Evolutionary conservation across 2,888 invertebrate species (phyloP).

Genomic region (Hyposoter dolosus): DNA sequence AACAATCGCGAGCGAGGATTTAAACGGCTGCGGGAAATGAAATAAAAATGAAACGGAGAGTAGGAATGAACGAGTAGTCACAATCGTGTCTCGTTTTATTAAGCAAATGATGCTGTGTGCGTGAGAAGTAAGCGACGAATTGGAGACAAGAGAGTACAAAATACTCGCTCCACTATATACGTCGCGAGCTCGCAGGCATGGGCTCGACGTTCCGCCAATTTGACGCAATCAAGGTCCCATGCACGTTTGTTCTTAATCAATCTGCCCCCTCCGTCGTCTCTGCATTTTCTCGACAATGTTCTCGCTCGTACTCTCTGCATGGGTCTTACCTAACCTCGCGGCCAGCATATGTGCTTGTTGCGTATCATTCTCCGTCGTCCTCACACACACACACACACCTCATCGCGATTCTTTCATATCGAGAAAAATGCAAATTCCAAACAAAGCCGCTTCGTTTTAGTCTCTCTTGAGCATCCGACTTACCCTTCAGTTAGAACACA

Average conservation of each 20-base stretch:
- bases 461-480: conserved; percentile 6
- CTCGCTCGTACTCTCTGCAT: conserved; percentile 57
- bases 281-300: background rate
- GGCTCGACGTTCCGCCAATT: conserved; percentile 75
- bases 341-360: background rate
- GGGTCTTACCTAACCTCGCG: background rate
- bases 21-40: too few relatives aligned
- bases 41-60: background rate
- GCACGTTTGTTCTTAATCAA: conserved; percentile 73
- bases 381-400: conserved; percentile 8
- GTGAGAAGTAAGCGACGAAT: conserved; percentile 15
- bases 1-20: background rate
- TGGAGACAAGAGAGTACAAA: conserved; percentile 19
- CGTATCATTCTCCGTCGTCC: background rate
- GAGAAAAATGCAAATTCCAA: conserved; percentile 70
- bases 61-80: background rate
- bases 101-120: conserved; percentile 8
- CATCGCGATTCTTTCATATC: conserved; percentile 64
- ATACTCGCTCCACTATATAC: conserved; percentile 48
- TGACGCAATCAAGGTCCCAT: conserved; percentile 76
- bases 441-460: conserved; percentile 40
- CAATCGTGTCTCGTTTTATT: background rate
- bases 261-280: conserved; percentile 46
- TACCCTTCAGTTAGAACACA: background rate
- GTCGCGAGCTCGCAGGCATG: conserved; percentile 44